Percentiles rank a stretch among this genome's conserved stretches.
Evolutionary conservation across 2,113 vertebrate genomes (phyloP).

Genomic region (Sula dactylatra): DNA sequence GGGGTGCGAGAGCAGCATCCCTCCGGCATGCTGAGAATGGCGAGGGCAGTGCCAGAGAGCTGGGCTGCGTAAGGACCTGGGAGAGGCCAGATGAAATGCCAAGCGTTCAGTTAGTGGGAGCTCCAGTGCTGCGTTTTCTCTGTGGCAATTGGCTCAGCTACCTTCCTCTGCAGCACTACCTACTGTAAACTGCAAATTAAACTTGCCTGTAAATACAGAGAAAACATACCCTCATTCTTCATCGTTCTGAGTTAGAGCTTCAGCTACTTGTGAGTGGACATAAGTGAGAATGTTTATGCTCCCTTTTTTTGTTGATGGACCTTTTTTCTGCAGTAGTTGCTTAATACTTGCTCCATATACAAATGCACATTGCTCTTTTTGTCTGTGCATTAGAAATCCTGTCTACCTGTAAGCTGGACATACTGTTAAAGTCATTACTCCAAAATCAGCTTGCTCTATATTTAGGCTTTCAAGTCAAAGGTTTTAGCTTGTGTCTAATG

Average conservation of each 20-base stretch:
- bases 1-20: neutral
- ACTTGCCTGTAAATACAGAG: neutral
- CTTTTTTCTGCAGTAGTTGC: neutral
- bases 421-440: neutral
- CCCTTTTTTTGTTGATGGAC: neutral
- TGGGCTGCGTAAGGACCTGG: fast-evolving
- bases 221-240: neutral
- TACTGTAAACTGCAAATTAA: neutral
- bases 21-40: neutral
- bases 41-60: fast-evolving
- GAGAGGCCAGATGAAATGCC: neutral
- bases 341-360: neutral
- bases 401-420: neutral
- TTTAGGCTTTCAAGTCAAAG: neutral
- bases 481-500: neutral
- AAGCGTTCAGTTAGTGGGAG: neutral
- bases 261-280: neutral
- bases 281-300: neutral
- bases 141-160: neutral
- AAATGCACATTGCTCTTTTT: neutral
- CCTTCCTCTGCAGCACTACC: neutral
- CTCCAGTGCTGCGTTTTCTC: neutral
- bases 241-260: neutral
- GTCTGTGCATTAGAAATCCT: neutral
- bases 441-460: neutral